Evolutionary conservation across 2,113 vertebrate genomes (phyloP).

Genomic region (Apteryx owenii): DNA sequence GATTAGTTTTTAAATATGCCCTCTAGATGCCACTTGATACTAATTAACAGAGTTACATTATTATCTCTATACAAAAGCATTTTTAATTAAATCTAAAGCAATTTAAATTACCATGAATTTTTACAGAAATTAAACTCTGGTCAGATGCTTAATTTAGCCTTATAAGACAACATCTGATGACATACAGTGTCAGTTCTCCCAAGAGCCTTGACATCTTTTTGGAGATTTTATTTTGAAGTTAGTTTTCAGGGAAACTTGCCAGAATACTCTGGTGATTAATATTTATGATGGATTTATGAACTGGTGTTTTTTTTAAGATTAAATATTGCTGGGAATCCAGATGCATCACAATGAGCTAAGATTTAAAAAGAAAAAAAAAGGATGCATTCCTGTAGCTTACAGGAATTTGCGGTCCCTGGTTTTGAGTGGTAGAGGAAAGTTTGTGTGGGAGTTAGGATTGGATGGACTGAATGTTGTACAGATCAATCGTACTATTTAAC

Average conservation of each 20-base stretch:
- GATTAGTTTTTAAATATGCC: constrained; percentile 80
- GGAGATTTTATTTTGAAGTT: constrained; percentile 43
- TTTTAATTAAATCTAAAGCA: constrained; percentile 83
- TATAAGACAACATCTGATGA: constrained; percentile 58
- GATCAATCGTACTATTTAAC: background rate
- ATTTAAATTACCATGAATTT: constrained; percentile 77
- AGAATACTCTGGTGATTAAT: background rate
- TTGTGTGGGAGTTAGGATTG: background rate
- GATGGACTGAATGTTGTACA: background rate
- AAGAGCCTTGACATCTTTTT: constrained; percentile 15
- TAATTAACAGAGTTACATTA: constrained; percentile 81
- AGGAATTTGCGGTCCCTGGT: background rate
- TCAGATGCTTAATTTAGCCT: constrained; percentile 67
- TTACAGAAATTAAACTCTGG: constrained; percentile 74
- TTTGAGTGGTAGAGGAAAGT: background rate
- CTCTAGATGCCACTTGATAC: constrained; percentile 81
- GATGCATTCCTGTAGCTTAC: background rate
- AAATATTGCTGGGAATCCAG: constrained; percentile 2
- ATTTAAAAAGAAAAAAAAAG: background rate
- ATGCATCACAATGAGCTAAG: background rate
- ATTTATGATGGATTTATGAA: constrained; percentile 36
- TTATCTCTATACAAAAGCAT: constrained; percentile 77
- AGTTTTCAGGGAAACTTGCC: constrained; percentile 56
- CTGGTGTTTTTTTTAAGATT: background rate
- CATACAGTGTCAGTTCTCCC: constrained; percentile 21